These are phyloP conservation scores for Otis tarda DNA, from an alignment of 2,113 vertebrate species.

Conservation along the genomic window DNA sequence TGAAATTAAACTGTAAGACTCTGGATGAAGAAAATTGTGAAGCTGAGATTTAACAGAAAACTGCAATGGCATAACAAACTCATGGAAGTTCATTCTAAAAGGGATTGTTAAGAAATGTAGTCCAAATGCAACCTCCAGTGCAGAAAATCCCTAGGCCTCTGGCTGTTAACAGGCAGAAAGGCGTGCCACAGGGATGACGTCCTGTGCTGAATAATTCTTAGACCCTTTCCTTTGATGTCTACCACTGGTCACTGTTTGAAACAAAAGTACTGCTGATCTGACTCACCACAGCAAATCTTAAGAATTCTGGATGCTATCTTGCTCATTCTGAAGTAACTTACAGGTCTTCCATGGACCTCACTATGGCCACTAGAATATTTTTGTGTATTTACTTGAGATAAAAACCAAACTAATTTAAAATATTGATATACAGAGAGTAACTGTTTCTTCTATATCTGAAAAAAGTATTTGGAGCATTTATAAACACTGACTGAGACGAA, in stretches of 20 bases:
- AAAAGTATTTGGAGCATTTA: not conserved
- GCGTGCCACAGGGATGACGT: not conserved
- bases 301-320: not conserved
- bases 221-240: not conserved
- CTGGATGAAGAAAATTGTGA: not conserved
- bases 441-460: not conserved
- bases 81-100: not conserved
- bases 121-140: not conserved
- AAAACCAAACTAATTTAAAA: not conserved
- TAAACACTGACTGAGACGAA: not conserved
- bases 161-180: not conserved
- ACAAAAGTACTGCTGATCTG: not conserved
- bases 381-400: not conserved
- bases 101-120: not conserved
- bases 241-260: not conserved
- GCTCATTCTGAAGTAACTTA: not conserved
- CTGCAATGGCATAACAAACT: not conserved
- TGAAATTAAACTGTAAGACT: not conserved
- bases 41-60: not conserved
- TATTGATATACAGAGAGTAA: not conserved
- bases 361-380: not conserved
- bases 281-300: not conserved
- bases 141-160: not conserved
- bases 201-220: not conserved
- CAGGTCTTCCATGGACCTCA: not conserved